phyloP scores from a whole-genome alignment of 1,140 invertebrate species.

The Tetramorium alpestre region DNA sequence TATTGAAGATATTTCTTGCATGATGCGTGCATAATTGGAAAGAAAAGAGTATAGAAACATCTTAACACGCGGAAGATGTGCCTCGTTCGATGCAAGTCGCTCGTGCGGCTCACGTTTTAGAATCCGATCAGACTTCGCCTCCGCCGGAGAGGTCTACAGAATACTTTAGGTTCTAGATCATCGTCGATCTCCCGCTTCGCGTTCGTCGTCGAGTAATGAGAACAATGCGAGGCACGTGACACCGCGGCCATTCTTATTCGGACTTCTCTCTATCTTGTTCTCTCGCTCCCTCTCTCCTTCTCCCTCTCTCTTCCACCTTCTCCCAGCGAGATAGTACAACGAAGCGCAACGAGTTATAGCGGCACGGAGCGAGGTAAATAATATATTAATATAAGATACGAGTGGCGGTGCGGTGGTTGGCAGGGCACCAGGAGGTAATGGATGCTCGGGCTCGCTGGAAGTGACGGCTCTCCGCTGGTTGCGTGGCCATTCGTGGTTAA shows the following conservation, averaged over 20 bases:
- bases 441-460: conserved; percentile 82
- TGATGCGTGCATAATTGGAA: not conserved
- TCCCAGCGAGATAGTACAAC: conserved; percentile 44
- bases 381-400: conserved; percentile 85
- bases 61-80: not conserved
- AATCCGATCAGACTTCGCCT: conserved; percentile 40
- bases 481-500: conserved; percentile 85
- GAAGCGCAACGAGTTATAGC: conserved; percentile 78
- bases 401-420: conserved; percentile 81
- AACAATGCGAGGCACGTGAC: conserved; percentile 85
- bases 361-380: conserved; percentile 81
- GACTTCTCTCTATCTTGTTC: conserved; percentile 10
- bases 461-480: conserved; percentile 84
- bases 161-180: conserved; percentile 58
- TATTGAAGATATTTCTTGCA: not conserved
- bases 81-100: not conserved
- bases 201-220: conserved; percentile 80
- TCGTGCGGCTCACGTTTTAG: conserved; percentile 59
- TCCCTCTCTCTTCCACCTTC: not conserved
- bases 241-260: conserved; percentile 81
- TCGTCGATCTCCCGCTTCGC: conserved; percentile 71
- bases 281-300: conserved; percentile 17
- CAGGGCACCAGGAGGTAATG: conserved; percentile 85
- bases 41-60: not conserved
- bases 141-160: conserved; percentile 12